phyloP scores from a whole-genome alignment of 2,797 vertebrate species.

The Myotis planiceps region DNA sequence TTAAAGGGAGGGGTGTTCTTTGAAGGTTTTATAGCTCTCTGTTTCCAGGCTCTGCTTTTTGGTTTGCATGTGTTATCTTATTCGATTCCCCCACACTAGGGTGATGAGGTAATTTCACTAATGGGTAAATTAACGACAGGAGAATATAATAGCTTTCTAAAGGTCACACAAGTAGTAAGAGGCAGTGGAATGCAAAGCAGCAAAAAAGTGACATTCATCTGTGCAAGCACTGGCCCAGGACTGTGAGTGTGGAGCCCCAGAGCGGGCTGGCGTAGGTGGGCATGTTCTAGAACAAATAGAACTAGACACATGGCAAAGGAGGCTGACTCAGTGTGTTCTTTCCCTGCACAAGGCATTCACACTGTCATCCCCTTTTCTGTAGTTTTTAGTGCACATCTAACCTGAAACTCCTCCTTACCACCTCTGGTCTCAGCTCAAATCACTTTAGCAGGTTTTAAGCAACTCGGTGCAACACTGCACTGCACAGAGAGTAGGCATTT shows the following conservation, averaged over 20 bases:
- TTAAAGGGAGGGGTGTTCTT: not conserved
- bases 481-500: not conserved
- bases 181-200: not conserved
- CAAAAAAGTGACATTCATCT: not conserved
- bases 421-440: not conserved
- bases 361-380: not conserved
- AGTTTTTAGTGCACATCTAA: not conserved
- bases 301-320: too few species aligned
- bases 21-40: not conserved
- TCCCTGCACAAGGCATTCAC: not conserved
- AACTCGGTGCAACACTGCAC: accelerated
- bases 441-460: not conserved
- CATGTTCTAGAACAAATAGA: too few species aligned
- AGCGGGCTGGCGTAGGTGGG: not conserved
- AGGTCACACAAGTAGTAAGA: not conserved
- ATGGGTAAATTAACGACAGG: not conserved
- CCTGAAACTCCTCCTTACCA: not conserved
- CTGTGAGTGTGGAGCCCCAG: too few species aligned
- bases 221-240: accelerated
- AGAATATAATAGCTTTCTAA: not conserved
- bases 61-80: not conserved
- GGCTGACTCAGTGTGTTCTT: not conserved
- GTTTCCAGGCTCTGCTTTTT: not conserved
- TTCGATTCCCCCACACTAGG: not conserved
- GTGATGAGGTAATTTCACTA: not conserved